Conservation (phyloP, 2,888 invertebrate species). For the Lasius fuliginosus region DNA sequence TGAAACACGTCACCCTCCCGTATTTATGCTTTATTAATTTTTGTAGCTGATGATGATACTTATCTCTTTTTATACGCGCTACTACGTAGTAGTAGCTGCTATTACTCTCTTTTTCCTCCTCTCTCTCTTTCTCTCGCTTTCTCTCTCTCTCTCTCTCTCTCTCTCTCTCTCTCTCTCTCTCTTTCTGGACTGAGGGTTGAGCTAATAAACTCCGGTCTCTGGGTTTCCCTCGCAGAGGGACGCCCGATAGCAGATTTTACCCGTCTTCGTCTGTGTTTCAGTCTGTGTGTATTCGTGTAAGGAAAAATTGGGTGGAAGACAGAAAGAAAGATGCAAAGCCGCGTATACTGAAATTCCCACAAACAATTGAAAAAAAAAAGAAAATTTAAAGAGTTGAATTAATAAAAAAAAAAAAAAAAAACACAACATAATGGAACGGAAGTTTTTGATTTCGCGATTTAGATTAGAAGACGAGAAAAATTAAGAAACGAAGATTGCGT, state of each 20-base stretch:
- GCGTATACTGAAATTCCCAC: slow-evolving; percentile 4
- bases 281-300: slow-evolving; percentile 42
- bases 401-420: background rate
- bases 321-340: slow-evolving; percentile 1
- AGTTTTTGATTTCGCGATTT: background rate
- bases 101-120: slow-evolving; percentile 48
- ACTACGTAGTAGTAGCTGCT: slow-evolving; percentile 59
- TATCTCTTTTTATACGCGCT: slow-evolving; percentile 31
- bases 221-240: slow-evolving; percentile 75
- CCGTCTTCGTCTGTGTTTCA: slow-evolving; percentile 62
- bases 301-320: background rate
- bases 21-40: slow-evolving; percentile 48
- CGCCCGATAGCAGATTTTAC: slow-evolving; percentile 73
- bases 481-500: background rate
- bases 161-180: background rate
- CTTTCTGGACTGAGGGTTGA: slow-evolving; percentile 72
- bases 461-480: background rate
- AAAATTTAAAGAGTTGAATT: background rate
- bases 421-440: background rate
- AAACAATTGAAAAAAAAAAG: background rate
- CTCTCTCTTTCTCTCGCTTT: too few relatives aligned
- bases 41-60: slow-evolving; percentile 38
- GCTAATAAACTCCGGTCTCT: slow-evolving; percentile 81
- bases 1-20: background rate
- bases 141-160: background rate